Evolutionary conservation across 2,797 vertebrate genomes (phyloP).

Genomic region (Sebastes paucispinis): DNA sequence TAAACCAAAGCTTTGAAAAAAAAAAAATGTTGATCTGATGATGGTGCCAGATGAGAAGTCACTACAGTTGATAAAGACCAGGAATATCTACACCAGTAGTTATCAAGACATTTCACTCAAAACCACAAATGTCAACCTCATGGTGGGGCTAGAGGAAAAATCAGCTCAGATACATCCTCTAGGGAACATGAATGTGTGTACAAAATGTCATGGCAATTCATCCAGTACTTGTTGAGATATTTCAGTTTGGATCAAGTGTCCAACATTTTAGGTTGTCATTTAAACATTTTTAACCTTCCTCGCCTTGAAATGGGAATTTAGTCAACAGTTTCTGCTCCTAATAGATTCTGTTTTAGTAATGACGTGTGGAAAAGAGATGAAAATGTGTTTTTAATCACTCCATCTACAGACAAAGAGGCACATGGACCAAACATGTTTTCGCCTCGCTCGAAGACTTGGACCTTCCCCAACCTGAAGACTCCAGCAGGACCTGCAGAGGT

Average conservation of each 20-base stretch:
- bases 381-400: not conserved
- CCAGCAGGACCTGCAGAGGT: conserved; percentile 84
- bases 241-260: not conserved
- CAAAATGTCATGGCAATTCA: not conserved
- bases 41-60: fast-evolving
- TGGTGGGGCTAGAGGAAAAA: not conserved
- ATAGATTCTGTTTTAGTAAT: not conserved
- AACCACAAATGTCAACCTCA: not conserved
- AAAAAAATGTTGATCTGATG: no score
- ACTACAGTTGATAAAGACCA: no score
- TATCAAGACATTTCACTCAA: not conserved
- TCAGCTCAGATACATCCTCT: not conserved
- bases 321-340: not conserved
- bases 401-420: conserved; percentile 71
- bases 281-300: no score
- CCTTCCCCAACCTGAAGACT: conserved; percentile 93
- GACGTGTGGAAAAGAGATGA: not conserved
- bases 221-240: not conserved
- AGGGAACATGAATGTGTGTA: not conserved
- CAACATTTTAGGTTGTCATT: no score
- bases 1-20: no score
- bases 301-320: no score
- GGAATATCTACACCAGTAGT: fast-evolving
- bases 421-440: conserved; percentile 79
- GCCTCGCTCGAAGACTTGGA: conserved; percentile 90